Evolutionary conservation across 2,797 vertebrate genomes (phyloP).

Genomic region (Scleropages formosus): DNA sequence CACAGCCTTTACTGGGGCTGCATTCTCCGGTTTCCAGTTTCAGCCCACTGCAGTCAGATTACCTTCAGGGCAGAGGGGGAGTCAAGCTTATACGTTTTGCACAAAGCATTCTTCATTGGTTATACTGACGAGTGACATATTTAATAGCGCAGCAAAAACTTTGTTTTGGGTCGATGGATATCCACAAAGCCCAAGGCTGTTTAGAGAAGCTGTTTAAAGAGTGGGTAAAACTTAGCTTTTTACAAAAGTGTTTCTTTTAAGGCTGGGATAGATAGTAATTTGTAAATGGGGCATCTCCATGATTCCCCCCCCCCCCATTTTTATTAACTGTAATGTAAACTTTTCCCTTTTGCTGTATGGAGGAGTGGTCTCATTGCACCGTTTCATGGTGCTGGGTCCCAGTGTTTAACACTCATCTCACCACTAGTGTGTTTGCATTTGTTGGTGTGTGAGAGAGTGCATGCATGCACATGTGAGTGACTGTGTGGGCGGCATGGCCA

Average conservation of each 20-base stretch:
- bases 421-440: constrained; percentile 36
- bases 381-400: no score
- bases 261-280: not conserved
- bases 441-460: not conserved
- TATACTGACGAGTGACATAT: constrained; percentile 64
- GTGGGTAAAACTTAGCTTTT: not conserved
- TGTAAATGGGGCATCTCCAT: constrained; percentile 1
- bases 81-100: constrained; percentile 60
- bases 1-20: constrained; percentile 54
- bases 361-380: not conserved
- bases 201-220: not conserved
- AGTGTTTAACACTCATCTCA: not conserved
- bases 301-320: no score
- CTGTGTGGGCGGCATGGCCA: constrained; percentile 38
- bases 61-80: constrained; percentile 64
- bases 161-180: constrained; percentile 12
- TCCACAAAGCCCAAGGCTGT: not conserved
- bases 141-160: constrained; percentile 30
- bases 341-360: not conserved
- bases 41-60: constrained; percentile 69
- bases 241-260: constrained; percentile 11
- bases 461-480: not conserved
- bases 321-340: constrained; percentile 11
- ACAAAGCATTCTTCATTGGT: constrained; percentile 68
- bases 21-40: constrained; percentile 58